phyloP scores from a whole-genome alignment of 35 echinoderm and acorn worm genomes.

The Anneissia japonica region DNA sequence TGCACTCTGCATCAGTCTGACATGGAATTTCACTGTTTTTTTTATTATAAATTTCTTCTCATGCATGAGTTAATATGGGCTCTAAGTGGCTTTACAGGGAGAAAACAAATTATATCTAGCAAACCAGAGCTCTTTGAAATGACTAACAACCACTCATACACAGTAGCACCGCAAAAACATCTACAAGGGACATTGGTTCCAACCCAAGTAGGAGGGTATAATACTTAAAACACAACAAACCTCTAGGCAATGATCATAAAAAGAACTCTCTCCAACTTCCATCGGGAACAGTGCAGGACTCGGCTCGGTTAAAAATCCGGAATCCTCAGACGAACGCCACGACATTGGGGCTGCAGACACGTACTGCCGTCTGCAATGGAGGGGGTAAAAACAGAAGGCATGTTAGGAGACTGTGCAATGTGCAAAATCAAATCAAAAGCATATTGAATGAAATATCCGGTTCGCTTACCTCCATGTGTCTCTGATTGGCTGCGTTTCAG shows the following conservation, averaged over 20 bases:
- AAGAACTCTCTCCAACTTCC: slow-evolving; percentile 63
- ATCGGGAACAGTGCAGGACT: slow-evolving; percentile 96
- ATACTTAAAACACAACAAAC: slow-evolving; percentile 17
- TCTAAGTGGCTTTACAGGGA: background rate
- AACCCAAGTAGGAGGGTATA: no score
- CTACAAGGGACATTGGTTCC: no score
- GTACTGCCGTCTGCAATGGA: slow-evolving; percentile 89
- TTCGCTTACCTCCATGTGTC: slow-evolving; percentile 89
- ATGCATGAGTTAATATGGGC: background rate
- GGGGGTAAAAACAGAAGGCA: background rate
- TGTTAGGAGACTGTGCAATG: background rate
- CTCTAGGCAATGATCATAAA: slow-evolving; percentile 85
- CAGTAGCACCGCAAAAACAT: no score
- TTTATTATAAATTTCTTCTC: background rate
- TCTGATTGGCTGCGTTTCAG: slow-evolving; percentile 93
- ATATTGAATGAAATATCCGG: background rate
- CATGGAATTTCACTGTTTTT: background rate
- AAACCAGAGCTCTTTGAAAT: background rate
- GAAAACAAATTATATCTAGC: background rate
- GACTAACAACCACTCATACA: background rate
- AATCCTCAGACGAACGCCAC: slow-evolving; percentile 83
- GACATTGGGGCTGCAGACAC: slow-evolving; percentile 93
- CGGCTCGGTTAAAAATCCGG: slow-evolving; percentile 72
- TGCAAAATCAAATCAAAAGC: background rate
- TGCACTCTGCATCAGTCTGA: background rate